Base-by-base conservation (phyloP, 92 coral and sea anemone species). In the Parazoanthus atlanticus region DNA sequence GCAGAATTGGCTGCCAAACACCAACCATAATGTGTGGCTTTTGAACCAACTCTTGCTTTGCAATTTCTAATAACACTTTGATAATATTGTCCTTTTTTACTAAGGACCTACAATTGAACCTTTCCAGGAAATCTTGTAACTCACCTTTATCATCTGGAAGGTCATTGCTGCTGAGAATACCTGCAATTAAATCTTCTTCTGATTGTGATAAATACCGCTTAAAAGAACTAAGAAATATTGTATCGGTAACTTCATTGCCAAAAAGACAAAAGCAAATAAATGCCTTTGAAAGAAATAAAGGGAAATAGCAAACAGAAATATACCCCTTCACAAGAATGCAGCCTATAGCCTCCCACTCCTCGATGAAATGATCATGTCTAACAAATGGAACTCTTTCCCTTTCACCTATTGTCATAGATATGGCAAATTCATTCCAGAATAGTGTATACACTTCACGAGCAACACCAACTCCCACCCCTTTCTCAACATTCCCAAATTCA, bases 241-340 rank as follows among this genome's bases (percentile, higher is more conserved):
- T 21, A 61, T 93, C 91, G 11, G 84, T 73, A 36, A 93, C 88
- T 29, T 90, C 88, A 19, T 79, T 88, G 34, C 82, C 91, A 91
- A 93, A 93, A 8, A 93, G 88, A 65, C 93, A 93, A 79, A 85
- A 93, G 71, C 90, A 91, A 16, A 89, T 80, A 61, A 91, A 91
- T 26, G 88, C 88, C 49, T 89, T 82, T 9, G 91, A 89, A 8
- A 89, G 67, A 75, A 83, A 75, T 32, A 29, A 8, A 1, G 88
- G 91, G 40, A 74, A 89, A 64, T 83, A 89, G 26, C 56, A 23
- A 49, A 89, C 88, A 19, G 74, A 28, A 7, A 76, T 36, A 76
- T 52, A 89, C 76, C 91, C 91, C 31, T 89, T 83, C 46, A 83
- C 88, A 15, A 89, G 79, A 29, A 89, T 76, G 21, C 91, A 28